phyloP scores from a whole-genome alignment of 2,797 vertebrate genomes.

The Chelidonichthys spinosus region DNA sequence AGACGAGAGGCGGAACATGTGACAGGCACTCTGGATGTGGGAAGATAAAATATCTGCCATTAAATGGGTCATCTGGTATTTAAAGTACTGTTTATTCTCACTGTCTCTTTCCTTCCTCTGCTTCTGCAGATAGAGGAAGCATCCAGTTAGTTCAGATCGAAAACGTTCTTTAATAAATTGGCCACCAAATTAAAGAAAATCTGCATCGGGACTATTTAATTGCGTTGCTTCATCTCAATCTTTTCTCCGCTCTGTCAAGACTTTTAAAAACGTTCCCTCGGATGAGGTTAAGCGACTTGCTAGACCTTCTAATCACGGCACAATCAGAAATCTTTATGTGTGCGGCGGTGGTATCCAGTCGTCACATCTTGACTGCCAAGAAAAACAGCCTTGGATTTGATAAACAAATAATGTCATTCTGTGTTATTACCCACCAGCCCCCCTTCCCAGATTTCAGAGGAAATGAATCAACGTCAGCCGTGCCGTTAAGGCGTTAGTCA shows the following conservation, averaged over 20 bases:
- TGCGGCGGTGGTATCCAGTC: slow-evolving; percentile 72
- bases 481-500: slow-evolving; percentile 82
- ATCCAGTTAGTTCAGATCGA: slow-evolving; percentile 57
- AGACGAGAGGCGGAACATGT: slow-evolving; percentile 56
- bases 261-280: slow-evolving; percentile 66
- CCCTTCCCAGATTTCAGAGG: slow-evolving; percentile 92
- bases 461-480: slow-evolving; percentile 93
- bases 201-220: slow-evolving; percentile 75
- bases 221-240: slow-evolving; percentile 68
- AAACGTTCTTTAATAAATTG: slow-evolving; percentile 69
- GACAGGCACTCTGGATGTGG: slow-evolving; percentile 51
- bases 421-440: slow-evolving; percentile 89
- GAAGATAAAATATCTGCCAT: slow-evolving; percentile 69
- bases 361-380: slow-evolving; percentile 85
- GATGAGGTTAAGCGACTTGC: slow-evolving; percentile 79
- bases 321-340: slow-evolving; percentile 82
- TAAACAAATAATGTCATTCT: slow-evolving; percentile 96
- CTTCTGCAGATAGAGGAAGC: slow-evolving; percentile 48
- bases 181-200: slow-evolving; percentile 65
- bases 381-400: slow-evolving; percentile 87
- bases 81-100: slow-evolving; percentile 71
- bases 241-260: slow-evolving; percentile 58
- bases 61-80: slow-evolving; percentile 76
- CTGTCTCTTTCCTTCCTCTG: slow-evolving; percentile 38
- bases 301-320: slow-evolving; percentile 79